Base-by-base conservation (phyloP, 1,140 invertebrate genomes). In the Aradophagus sp. region DNA sequence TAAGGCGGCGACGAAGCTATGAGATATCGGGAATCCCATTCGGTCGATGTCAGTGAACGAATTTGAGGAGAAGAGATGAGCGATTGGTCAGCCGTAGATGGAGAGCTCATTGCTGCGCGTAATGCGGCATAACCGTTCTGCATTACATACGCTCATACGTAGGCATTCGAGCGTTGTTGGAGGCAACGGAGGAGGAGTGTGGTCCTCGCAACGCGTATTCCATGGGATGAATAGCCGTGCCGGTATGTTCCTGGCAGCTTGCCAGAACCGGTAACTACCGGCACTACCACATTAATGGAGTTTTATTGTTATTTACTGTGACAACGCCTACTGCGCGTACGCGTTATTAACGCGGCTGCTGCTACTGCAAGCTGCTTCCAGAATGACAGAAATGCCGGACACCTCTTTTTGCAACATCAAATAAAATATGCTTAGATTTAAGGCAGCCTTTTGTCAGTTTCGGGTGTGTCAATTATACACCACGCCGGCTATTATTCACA, bases 231-330 rank as follows among this genome's bases (percentile, higher is more conserved):
- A 81, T 78, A 80, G 73, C 75, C 66, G 73, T 65, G 52, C 66
- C 61, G 77, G 76, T 80, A 80, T 82, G 78, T 78, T 76, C 52
- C 76, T 85, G 82, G 83, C 81, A 59, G 53, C 44, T 59, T 59
- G 80, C 82, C 84, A 85, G 73, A 35, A 74, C 66, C 73, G 75
- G 76, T 82, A 82, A 80, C 80, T 80, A 79, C 77, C 67, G 61
- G 70, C 75, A 76, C 80, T 78, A 81, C 77, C 77, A 76, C 82
- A 84, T 83, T 85, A 83, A 84, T 86, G 76, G 79, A 85, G 79
- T 86, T 85, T 85, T 86, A 86, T 84, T 85, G 81, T 84, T 85
- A 85, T 86, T 85, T 86, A 84, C 77, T 77, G 76, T 78, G 80
- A 82, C 78, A 75, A 67, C 63, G 61, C 45, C 56, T 63, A 73